Conservation (phyloP, 2,888 invertebrate species). For the Iphiclides podalirius region DNA sequence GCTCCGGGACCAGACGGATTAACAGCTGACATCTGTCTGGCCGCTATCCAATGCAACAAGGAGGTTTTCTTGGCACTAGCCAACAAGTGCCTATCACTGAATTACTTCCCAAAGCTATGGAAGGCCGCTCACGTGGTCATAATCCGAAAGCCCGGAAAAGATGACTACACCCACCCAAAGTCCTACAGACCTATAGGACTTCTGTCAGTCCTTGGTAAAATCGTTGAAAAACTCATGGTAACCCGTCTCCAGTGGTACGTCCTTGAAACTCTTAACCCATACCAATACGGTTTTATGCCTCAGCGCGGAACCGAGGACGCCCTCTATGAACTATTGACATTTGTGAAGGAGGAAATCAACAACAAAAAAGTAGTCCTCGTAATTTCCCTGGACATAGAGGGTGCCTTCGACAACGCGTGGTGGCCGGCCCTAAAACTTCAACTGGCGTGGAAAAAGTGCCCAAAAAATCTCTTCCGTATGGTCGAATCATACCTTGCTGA, state of each 20-base stretch:
- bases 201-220: conserved; percentile 7
- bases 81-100: too few relatives aligned
- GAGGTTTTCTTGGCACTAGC: too few relatives aligned
- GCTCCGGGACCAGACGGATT: too few relatives aligned
- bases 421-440: background rate
- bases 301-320: too few relatives aligned
- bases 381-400: too few relatives aligned
- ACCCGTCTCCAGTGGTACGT: conserved; percentile 9
- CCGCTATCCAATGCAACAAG: background rate
- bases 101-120: background rate
- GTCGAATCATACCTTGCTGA: conserved; percentile 11
- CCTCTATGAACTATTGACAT: too few relatives aligned
- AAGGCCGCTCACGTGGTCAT: background rate
- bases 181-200: too few relatives aligned
- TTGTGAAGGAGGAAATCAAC: too few relatives aligned
- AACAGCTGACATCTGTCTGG: background rate
- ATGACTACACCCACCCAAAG: too few relatives aligned
- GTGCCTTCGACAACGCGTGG: too few relatives aligned
- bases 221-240: conserved; percentile 11
- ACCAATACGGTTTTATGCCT: background rate
- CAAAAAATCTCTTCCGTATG: background rate
- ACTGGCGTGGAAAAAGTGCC: background rate
- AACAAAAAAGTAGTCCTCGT: too few relatives aligned
- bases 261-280: background rate
- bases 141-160: background rate